Evolutionary conservation across 1,140 invertebrate genomes (phyloP).

Genomic region (Zaprionus tsacasi): DNA sequence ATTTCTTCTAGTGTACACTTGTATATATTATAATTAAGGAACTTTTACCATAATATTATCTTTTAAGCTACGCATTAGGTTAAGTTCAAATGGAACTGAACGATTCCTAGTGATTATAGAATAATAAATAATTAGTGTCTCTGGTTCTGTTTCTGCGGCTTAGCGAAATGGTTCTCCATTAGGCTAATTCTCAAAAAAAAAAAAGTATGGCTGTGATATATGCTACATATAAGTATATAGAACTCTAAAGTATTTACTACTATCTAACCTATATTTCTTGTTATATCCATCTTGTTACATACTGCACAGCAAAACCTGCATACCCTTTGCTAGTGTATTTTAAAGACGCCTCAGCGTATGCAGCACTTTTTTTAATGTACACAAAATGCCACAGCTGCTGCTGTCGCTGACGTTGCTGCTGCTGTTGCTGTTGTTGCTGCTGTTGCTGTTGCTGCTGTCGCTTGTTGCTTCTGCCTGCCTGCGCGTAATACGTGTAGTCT

Average conservation of each 20-base stretch:
- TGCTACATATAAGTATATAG: no score
- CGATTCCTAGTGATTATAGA: no score
- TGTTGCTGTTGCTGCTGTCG: constrained; percentile 25
- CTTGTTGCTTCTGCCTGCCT: constrained; percentile 64
- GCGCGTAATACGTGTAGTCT: constrained; percentile 53
- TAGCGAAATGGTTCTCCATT: no score
- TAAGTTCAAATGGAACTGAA: no score
- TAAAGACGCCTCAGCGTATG: constrained; percentile 20
- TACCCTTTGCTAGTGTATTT: background rate
- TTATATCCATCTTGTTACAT: background rate
- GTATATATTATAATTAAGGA: no score
- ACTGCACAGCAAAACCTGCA: background rate
- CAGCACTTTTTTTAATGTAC: constrained; percentile 35
- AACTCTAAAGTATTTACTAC: background rate
- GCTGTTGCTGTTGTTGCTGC: constrained; percentile 54
- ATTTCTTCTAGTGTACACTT: no score
- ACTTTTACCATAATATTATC: no score
- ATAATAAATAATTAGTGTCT: no score
- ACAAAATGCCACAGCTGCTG: constrained; percentile 18
- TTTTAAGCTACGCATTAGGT: no score
- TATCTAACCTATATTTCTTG: background rate
- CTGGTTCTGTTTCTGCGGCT: no score
- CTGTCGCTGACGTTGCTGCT: constrained; percentile 11
- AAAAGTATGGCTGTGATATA: no score
- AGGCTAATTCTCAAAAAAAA: no score